Conservation (phyloP, 2,888 invertebrate genomes). For the Macroteleia sp. region DNA sequence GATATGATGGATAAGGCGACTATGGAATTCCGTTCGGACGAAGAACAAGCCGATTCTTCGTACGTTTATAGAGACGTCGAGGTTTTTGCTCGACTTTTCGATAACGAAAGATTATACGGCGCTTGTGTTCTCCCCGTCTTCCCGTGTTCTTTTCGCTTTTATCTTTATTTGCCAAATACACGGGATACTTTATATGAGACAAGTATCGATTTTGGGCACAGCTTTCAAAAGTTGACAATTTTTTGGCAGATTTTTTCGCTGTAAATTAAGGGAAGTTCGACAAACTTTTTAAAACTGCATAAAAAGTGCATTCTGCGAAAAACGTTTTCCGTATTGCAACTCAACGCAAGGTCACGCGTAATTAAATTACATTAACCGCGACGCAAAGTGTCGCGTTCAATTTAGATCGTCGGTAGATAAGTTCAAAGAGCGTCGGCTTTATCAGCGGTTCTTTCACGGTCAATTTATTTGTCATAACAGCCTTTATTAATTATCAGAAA, state of each 20-base stretch:
- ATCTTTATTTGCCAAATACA: conserved; percentile 40
- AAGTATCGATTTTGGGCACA: not conserved
- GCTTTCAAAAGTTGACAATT: conserved; percentile 1
- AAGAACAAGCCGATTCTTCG: too few species aligned
- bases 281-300: too few species aligned
- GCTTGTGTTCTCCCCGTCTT: conserved; percentile 45
- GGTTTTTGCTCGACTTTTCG: conserved; percentile 45
- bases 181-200: too few species aligned
- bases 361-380: conserved; percentile 19
- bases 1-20: too few species aligned
- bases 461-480: conserved; percentile 28
- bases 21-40: too few species aligned
- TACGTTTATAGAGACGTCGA: conserved; percentile 54
- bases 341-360: conserved; percentile 24
- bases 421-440: too few species aligned
- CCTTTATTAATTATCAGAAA: conserved; percentile 13
- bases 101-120: conserved; percentile 56
- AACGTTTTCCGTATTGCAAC: not conserved
- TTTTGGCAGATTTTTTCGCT: not conserved
- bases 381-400: conserved; percentile 12
- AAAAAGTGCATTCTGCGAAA: too few species aligned
- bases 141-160: conserved; percentile 31
- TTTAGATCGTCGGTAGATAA: conserved; percentile 9
- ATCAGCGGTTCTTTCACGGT: too few species aligned
- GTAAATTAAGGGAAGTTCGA: conserved; percentile 3